These are phyloP conservation scores for Diachasma alloeum DNA, from an alignment of 1,140 invertebrate species.

Conservation along the genomic window DNA sequence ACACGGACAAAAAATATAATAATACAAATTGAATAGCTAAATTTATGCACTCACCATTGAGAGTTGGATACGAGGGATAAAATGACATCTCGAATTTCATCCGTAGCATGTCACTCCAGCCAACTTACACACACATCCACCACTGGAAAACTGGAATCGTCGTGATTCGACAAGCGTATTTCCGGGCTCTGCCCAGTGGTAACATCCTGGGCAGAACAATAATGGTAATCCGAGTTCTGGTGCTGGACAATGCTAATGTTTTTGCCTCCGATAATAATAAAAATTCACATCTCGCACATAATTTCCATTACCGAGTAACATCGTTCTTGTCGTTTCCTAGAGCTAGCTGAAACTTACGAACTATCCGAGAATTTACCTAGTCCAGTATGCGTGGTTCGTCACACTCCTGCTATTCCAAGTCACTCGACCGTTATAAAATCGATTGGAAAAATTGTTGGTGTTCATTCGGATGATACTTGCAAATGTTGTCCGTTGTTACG, in stretches of 20 bases:
- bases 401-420: conserved; percentile 17
- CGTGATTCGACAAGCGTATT: neutral
- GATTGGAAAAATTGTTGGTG: neutral
- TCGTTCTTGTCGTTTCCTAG: no score
- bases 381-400: conserved; percentile 14
- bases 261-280: neutral
- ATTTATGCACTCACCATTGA: neutral
- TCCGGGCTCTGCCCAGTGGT: conserved; percentile 9
- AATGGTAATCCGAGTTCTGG: neutral
- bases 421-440: conserved; percentile 4
- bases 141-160: neutral
- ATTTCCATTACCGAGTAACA: neutral
- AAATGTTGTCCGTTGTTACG: conserved; percentile 19
- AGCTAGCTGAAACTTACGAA: neutral
- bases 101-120: neutral
- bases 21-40: neutral
- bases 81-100: neutral
- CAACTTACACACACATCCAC: neutral
- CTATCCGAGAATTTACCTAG: neutral
- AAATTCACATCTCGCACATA: neutral
- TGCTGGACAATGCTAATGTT: neutral
- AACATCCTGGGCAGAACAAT: conserved; percentile 15
- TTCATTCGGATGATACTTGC: conserved; percentile 8
- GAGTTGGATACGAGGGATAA: neutral
- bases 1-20: no score